Evolutionary conservation across 2,888 invertebrate species (phyloP).

Genomic region (Zootermopsis nevadensis): DNA sequence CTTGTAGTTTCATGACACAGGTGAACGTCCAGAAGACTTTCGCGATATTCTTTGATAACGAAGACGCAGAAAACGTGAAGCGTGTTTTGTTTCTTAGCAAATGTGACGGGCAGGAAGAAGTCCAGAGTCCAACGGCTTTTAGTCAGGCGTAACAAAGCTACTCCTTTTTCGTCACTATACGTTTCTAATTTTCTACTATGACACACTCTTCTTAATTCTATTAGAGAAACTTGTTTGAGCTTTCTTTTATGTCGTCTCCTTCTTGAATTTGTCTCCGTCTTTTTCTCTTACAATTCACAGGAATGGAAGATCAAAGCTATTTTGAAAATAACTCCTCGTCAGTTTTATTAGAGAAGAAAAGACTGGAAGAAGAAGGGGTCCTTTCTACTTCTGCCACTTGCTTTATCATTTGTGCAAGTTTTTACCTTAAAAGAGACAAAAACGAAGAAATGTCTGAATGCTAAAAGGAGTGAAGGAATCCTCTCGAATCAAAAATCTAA

Average conservation of each 20-base stretch:
- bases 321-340: constrained; percentile 32
- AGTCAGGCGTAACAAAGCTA: no score
- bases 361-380: neutral
- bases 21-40: no score
- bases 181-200: neutral
- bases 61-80: no score
- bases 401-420: constrained; percentile 21
- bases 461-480: neutral
- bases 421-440: constrained; percentile 17
- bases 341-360: constrained; percentile 24
- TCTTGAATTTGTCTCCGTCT: neutral
- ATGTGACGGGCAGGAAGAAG: no score
- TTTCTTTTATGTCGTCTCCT: neutral
- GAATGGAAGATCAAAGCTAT: constrained; percentile 32
- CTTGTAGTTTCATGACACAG: no score
- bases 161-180: neutral
- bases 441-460: neutral
- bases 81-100: no score
- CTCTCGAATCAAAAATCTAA: constrained; percentile 24
- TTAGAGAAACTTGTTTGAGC: neutral
- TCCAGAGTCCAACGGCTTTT: no score
- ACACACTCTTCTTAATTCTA: neutral
- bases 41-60: no score
- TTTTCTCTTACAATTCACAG: neutral
- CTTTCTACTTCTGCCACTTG: constrained; percentile 4